Evolutionary conservation across 2,888 invertebrate genomes (phyloP), one percentile per base, ranked within the genome.

Genomic region (Bruchidius siliquastri): DNA sequence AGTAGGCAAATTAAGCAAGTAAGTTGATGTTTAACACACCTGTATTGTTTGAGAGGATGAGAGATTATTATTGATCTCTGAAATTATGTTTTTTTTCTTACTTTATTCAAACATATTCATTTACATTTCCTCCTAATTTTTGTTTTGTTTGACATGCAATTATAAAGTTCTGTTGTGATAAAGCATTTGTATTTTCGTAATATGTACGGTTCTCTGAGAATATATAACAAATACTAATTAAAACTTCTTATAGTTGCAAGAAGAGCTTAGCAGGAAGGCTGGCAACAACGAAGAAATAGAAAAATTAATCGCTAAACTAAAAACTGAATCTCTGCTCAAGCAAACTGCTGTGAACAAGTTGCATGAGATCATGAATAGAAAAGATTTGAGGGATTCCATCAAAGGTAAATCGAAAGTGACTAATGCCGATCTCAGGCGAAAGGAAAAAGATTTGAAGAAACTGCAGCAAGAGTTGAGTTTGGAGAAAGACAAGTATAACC

Each of bases 321-420:
- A 95, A 86, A 94, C 93, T 22, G 97, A 97, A 88, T 93, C 93
- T 84, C 87, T 97, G 83, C 90, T 96, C 82, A 96, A 96, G 85
- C 93, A 94, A 85, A 95, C 97, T 88, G 98, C 98, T 72, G 97
- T 99, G 77, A 97, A 98, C 87, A 99, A 99, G 86, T 89, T 99
- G 77, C 97, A 98, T 4, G 98, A 99, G 88, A 95, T 99, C 76
- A 95, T 99, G 95, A 97, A 97, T 86, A 92, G 98, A 83, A 96
- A 94, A 84, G 94, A 94, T 83, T 89, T 93, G 85, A 91, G 91
- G 74, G 91, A 92, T 71, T 90, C 91, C 49, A 76, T 73, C 22
- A 84, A 84, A 32, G 91, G 93, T 74, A 92, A 95, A 87, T 92
- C 91, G 83, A 96, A 95, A 87, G 91, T 92, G 84, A 92, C 92